Base-by-base conservation (phyloP, 2,888 invertebrate species). In the Calephelis perditalis region DNA sequence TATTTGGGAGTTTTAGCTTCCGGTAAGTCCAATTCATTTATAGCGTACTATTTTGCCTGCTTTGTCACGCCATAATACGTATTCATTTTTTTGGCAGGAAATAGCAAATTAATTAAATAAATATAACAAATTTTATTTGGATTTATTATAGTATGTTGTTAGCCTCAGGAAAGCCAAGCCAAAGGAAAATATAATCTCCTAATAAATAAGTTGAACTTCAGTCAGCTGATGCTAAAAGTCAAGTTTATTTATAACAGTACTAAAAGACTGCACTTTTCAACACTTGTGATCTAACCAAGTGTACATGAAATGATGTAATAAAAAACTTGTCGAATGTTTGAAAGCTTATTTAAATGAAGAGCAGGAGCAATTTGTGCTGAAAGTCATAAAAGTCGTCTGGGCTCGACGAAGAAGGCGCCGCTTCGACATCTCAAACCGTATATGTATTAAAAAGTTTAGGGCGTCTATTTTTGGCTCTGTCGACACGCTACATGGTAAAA, bases 381-480 rank as follows among this genome's bases (percentile, higher is more conserved):
- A 77, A 80, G 80, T 82, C 81, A 79, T 87, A 87, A 88, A 86
- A 83, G 78, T 77, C 76, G 82, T 82, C 83, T 73, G 71, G 71
- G 71, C 73, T 71, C 79, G 77, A 71, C 71, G 75, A 73, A 84
- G 83, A 84, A 83, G 83, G 82, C 82, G 82, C 71, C 71, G 70
- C 66, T 65, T 67, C 65, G 71, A 67, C 71, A 76, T 74, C 77
- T 72, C 68, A 72, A 73, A 73, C 72, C 73, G 71, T 74, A 69
- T 76, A 76, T 78, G 81, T 84, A 85, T 85, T 87, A 85, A 86
- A 85, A 87, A 86, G 69, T 72, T 84, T 79, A 80, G 82, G 82
- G 80, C 73, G 75, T 81, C 82, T 87, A 88, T 88, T 86, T 86
- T 84, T 83, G 81, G 81, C 75, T 70, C 73, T 74, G 76, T 78